Evolutionary conservation across 2,888 invertebrate genomes (phyloP), one percentile per base, ranked within the genome.

Genomic region (Drosophila recens): DNA sequence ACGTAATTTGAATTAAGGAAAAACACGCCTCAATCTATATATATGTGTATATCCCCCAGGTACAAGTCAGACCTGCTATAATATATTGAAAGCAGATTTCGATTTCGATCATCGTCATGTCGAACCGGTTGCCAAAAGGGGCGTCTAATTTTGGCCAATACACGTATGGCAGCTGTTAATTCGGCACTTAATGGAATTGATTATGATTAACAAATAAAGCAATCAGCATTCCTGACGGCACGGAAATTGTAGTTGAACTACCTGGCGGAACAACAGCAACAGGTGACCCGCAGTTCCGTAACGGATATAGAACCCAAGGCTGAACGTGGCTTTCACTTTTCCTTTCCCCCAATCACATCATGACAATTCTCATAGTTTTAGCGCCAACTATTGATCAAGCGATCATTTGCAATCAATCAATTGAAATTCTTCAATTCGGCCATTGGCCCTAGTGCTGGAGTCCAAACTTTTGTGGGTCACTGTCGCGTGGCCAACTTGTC

Each of bases 401-500:
- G 11, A 48, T 4, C n/a, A n/a, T n/a, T n/a, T 30, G 5, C 13
- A 54, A 43, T 63, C 38, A 17, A 48, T 48, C 33, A 64, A 48
- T 23, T 46, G 13, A 9, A 54, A 42, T 42, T 42, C 15, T 43
- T 34, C 20, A 15, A 36, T 64, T 51, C 30, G 74, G 43, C 58
- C 65, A 69, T 56, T 79, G 33, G 56, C 46, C 69, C 57, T 27
- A 68, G 65, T 30, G 17, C 43, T 57, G 27, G 23, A 36, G 51
- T 30, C 58, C 46, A 48, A 58, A 59, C 27, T 34, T 68, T 84
- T 87, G 72, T 87, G 79, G 87, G 82, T 87, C 87, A 82, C 64
- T 66, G 67, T 51, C 56, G 64, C 68, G 54, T 70, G 79, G 45
- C 38, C 23, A 52, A 48, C 45, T 58, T 10, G 33, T 30, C n/a